phyloP scores from a whole-genome alignment of 2,113 vertebrate genomes.

The Poecilia latipinna region DNA sequence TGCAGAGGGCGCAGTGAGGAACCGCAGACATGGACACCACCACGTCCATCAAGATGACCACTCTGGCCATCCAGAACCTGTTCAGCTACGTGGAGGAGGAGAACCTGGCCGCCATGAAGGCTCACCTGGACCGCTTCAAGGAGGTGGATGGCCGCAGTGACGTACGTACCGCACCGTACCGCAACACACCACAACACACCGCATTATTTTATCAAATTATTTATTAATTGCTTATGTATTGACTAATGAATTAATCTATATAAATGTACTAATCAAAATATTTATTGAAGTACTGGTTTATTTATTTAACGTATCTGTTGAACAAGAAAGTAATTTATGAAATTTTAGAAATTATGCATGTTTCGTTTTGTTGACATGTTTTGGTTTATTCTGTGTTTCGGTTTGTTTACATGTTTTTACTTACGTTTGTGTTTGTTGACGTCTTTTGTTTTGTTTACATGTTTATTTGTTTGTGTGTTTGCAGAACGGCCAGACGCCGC shows the following conservation, averaged over 20 bases:
- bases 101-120: constrained; percentile 89
- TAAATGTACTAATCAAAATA: no score
- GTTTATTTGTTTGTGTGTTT: background rate
- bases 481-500: constrained; percentile 94
- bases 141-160: constrained; percentile 98
- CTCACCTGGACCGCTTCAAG: constrained; percentile 94
- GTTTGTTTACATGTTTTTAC: no score
- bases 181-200: rapidly evolving
- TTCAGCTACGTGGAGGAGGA: constrained; percentile 96
- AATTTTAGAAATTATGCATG: background rate
- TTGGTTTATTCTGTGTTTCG: no score
- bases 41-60: constrained; percentile 88
- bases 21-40: constrained; percentile 81
- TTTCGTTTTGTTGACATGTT: background rate
- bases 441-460: background rate
- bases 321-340: background rate
- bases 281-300: no score
- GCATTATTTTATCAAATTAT: no score
- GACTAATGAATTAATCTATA: no score
- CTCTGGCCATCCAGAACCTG: constrained; percentile 92
- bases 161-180: constrained; percentile 70
- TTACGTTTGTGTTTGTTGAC: background rate
- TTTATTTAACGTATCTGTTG: no score
- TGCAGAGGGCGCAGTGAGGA: constrained; percentile 5
- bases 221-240: no score